Conservation (phyloP, 30 jellyfish, hydroid and myxozoan species). For the Hydractinia symbiolongicarpus region DNA sequence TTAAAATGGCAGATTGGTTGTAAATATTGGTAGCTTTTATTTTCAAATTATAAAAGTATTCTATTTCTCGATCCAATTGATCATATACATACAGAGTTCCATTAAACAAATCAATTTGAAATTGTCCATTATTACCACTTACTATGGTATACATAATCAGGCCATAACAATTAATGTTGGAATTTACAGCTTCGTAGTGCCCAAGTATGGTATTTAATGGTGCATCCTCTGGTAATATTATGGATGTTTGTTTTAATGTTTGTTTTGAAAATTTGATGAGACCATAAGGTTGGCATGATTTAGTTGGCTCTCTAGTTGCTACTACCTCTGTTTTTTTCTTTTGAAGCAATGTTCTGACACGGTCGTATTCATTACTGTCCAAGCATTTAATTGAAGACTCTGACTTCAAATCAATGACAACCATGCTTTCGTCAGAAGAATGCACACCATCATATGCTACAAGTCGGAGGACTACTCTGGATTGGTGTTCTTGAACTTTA, state of each 20-base stretch:
- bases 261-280: neutral
- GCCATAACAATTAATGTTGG: slow-evolving; percentile 12
- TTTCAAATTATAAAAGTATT: neutral
- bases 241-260: neutral
- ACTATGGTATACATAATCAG: slow-evolving; percentile 37
- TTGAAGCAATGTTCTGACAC: neutral
- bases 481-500: neutral
- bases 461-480: neutral
- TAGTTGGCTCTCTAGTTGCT: neutral
- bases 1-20: slow-evolving; percentile 14
- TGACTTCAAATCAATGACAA: neutral
- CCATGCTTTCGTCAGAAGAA: neutral
- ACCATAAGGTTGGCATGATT: slow-evolving; percentile 1
- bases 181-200: slow-evolving; percentile 2
- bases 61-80: slow-evolving; percentile 18
- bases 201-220: neutral
- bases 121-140: slow-evolving; percentile 59
- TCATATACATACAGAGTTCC: slow-evolving; percentile 22
- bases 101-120: slow-evolving; percentile 28
- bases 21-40: slow-evolving; percentile 23
- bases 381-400: neutral
- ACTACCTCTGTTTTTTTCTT: neutral
- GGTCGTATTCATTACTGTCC: neutral
- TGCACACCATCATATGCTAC: slow-evolving; percentile 34
- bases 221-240: slow-evolving; percentile 30